Conservation (phyloP, 2,797 vertebrate genomes). For the Etheostoma perlongum region DNA sequence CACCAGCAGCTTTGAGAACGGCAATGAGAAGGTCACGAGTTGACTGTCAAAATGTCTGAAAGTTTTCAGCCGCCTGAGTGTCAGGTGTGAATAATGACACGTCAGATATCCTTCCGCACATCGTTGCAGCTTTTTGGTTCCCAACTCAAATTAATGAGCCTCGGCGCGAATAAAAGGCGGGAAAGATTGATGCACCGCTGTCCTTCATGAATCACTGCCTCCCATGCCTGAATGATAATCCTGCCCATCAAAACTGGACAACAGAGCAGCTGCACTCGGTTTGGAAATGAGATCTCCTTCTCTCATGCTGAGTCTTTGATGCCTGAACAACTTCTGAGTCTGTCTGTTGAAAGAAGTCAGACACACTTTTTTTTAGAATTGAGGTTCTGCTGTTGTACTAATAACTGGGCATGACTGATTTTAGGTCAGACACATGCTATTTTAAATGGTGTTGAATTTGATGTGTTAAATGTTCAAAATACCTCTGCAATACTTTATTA, state of each 20-base stretch:
- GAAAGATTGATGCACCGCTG: constrained; percentile 50
- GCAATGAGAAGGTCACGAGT: constrained; percentile 44
- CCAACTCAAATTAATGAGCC: constrained; percentile 34
- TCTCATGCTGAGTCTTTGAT: constrained; percentile 46
- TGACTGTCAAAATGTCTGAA: constrained; percentile 46
- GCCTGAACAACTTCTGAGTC: constrained; percentile 40
- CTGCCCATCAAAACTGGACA: constrained; percentile 65
- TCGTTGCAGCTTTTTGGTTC: constrained; percentile 4
- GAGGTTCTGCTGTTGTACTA: constrained; percentile 18
- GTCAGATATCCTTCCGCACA: constrained; percentile 7
- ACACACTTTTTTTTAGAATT: background rate
- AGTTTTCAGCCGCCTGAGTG: background rate
- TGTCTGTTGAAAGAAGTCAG: constrained; percentile 33
- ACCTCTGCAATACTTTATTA: background rate
- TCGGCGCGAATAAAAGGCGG: constrained; percentile 25
- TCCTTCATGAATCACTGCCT: constrained; percentile 60
- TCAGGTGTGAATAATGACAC: constrained; percentile 26
- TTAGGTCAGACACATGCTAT: background rate
- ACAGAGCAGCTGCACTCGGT: constrained; percentile 27
- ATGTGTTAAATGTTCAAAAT: constrained; percentile 7
- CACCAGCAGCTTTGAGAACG: constrained; percentile 16
- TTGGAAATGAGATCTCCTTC: constrained; percentile 40
- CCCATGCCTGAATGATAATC: constrained; percentile 53
- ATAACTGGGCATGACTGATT: constrained; percentile 15
- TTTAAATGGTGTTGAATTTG: background rate